phyloP scores from a whole-genome alignment of 37 sponge, comb jelly and placozoan species.

The Agelas oroides region DNA sequence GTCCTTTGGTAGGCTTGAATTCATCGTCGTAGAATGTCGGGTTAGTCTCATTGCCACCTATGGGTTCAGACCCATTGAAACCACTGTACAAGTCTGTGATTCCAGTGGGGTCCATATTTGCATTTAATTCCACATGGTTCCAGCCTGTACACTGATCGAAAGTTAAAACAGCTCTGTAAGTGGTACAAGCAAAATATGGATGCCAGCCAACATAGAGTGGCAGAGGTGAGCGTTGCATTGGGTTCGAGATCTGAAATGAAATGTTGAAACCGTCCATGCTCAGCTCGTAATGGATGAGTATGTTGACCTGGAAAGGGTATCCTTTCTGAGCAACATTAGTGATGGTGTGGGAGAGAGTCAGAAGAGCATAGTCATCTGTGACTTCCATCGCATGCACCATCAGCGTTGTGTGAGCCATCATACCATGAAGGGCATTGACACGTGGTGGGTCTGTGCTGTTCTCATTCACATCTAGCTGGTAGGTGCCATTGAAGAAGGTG shows the following conservation, averaged over 20 bases:
- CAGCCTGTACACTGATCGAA: slow-evolving; percentile 60
- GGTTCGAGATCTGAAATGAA: slow-evolving; percentile 34
- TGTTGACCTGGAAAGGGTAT: slow-evolving; percentile 61
- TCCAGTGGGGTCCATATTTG: slow-evolving; percentile 74
- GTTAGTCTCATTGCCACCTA: slow-evolving; percentile 55
- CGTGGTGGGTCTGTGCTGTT: slow-evolving; percentile 21
- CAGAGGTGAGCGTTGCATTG: slow-evolving; percentile 35
- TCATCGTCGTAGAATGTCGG: slow-evolving; percentile 80
- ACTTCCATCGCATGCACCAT: not conserved
- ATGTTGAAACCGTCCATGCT: slow-evolving; percentile 37
- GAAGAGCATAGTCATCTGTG: slow-evolving; percentile 16
- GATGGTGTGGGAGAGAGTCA: slow-evolving; percentile 15
- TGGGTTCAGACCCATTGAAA: slow-evolving; percentile 56
- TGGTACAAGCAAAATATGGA: slow-evolving; percentile 70
- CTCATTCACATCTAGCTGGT: slow-evolving; percentile 72
- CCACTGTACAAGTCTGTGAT: slow-evolving; percentile 24
- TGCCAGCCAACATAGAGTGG: slow-evolving; percentile 86
- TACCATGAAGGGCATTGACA: slow-evolving; percentile 70
- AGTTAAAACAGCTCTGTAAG: slow-evolving; percentile 48
- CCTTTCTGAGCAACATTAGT: slow-evolving; percentile 41
- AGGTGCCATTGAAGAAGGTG: slow-evolving; percentile 52
- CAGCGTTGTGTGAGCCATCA: slow-evolving; percentile 45
- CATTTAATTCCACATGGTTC: slow-evolving; percentile 62
- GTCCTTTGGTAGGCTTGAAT: slow-evolving; percentile 37
- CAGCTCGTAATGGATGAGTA: slow-evolving; percentile 61